Base-by-base conservation (phyloP, 2,888 invertebrate species). In the Fragum sueziense region DNA sequence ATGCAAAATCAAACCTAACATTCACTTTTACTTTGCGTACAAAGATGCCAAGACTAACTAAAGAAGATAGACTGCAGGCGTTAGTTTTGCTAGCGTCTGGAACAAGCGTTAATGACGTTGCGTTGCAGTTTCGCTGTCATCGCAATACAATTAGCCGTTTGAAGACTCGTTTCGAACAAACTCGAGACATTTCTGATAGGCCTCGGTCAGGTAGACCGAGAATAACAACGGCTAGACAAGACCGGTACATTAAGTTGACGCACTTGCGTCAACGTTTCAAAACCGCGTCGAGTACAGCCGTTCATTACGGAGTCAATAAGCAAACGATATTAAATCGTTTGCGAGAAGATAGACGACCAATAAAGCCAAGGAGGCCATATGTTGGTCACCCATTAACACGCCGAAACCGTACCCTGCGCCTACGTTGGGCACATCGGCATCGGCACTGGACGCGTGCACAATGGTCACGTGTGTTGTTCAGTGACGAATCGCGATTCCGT, bases 121-220 rank as follows among this genome's bases (percentile, higher is more conserved):
- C 31, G 22, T 41, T 47, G 65, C 47, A 41, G 62, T 62, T 47
- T n/a, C 62, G 29, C 51, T 52, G 72, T 41, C 72, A 62, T 57
- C 57, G 34, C 37, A 54, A 70, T 57, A 70, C 52, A 62, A 51
- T 29, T 62, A 29, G 22, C 27, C 22, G 31, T 47, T 52, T 73
- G 33, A 14, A 47, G 33, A 37, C n/a, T 33, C 59, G 33, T 22
- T 57, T 70, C 27, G 7, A 34, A 54, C 34, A 54, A 57, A 57
- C 14, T 34, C 33, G 37, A 54, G 70, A 57, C 25, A 34, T 9
- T 57, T 17, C 57, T 70, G 59, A 57, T 31, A 20, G 57, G 31
- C n/a, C 34, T 7, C 11, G 57, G 57, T 57, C 59, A 57, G 57
- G 17, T 57, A 57, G 33, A 47, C 52, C 9, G 52, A 9, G 52